Conservation (phyloP, 2,797 vertebrate species). For the Aphelocoma californica region DNA sequence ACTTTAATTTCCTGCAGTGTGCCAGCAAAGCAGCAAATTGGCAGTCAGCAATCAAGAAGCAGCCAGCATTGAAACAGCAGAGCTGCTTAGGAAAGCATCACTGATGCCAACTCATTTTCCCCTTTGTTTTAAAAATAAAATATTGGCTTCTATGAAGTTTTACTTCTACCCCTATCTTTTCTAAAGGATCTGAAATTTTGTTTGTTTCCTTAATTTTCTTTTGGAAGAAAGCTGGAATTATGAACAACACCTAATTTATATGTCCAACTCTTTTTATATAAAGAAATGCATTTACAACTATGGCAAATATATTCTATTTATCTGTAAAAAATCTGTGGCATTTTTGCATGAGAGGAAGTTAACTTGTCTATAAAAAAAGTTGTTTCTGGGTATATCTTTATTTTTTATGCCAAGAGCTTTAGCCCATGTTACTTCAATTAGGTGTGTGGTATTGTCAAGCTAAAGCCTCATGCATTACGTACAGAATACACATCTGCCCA, state of each 20-base stretch:
- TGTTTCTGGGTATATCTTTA: background rate
- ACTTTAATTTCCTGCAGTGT: conserved; percentile 67
- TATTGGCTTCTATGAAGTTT: conserved; percentile 45
- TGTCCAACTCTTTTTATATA: background rate
- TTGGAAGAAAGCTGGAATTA: background rate
- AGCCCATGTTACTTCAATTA: background rate
- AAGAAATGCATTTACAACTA: background rate
- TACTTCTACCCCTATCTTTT: conserved; percentile 11
- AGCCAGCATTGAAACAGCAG: conserved; percentile 59
- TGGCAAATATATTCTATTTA: background rate
- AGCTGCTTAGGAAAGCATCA: conserved; percentile 61
- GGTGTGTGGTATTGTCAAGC: background rate
- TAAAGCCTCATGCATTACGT: background rate
- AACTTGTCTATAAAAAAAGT: conserved; percentile 26
- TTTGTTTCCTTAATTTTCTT: conserved; percentile 5
- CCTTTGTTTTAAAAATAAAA: conserved; percentile 54
- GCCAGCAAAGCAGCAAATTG: conserved; percentile 71
- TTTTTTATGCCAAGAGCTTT: background rate
- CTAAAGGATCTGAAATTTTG: background rate
- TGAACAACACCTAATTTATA: background rate
- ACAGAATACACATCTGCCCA: background rate
- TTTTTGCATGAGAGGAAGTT: conserved; percentile 6
- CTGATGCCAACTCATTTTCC: conserved; percentile 51
- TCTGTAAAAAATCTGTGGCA: background rate
- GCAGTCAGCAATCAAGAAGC: conserved; percentile 63